These are phyloP conservation scores for Zygothrica quintamaculata DNA, from an alignment of 2,888 invertebrate genomes.

Conservation along the genomic window DNA sequence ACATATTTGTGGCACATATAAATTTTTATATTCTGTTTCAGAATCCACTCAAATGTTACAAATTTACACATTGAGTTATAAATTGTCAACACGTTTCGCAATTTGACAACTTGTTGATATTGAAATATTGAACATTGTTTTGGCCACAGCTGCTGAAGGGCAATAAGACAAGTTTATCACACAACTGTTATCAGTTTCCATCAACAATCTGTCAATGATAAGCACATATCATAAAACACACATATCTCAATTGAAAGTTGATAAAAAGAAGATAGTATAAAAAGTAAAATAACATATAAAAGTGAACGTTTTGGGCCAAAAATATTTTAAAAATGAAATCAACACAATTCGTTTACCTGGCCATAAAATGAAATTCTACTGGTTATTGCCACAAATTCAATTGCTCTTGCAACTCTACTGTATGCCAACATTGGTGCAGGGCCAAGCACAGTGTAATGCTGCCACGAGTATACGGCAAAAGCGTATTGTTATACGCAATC, in stretches of 20 bases:
- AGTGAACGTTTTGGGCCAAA: conserved; percentile 19
- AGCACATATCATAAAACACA: conserved; percentile 47
- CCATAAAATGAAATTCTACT: conserved; percentile 44
- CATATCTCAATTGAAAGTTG: conserved; percentile 28
- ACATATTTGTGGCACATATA: too few relatives aligned
- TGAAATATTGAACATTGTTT: conserved; percentile 22
- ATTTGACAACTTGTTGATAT: conserved; percentile 37
- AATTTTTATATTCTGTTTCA: too few relatives aligned
- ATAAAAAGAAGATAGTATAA: conserved; percentile 51
- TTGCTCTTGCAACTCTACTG: conserved; percentile 12
- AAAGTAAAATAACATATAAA: conserved; percentile 44
- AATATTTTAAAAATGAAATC: conserved; percentile 56
- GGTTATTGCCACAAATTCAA: conserved; percentile 21
- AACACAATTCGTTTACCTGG: conserved; percentile 17
- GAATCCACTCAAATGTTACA: too few relatives aligned
- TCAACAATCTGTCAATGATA: conserved; percentile 53
- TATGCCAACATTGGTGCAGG: conserved; percentile 7
- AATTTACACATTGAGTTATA: conserved; percentile 27
- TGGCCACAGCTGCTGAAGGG: conserved; percentile 36
- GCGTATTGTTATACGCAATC: conserved; percentile 79
- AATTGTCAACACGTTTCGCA: conserved; percentile 20
- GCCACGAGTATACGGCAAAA: conserved; percentile 66
- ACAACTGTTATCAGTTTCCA: conserved; percentile 45
- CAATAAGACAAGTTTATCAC: conserved; percentile 19
- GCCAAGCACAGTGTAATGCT: conserved; percentile 75